Evolutionary conservation across 2,888 invertebrate species (phyloP).

Genomic region (Torymus texanus): DNA sequence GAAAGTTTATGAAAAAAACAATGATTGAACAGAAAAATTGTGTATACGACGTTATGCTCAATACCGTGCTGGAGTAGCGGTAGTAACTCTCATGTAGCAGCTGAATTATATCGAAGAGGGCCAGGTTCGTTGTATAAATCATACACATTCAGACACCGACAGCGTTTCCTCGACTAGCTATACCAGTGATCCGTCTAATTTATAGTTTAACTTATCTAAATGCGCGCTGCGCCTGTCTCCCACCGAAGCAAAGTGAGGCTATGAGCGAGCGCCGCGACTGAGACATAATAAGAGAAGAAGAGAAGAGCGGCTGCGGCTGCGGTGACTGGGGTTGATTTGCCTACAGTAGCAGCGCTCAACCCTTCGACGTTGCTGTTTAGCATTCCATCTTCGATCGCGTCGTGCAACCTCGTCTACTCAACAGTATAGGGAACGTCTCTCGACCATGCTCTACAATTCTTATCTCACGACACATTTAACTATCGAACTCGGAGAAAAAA

Average conservation of each 20-base stretch:
- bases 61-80: neutral
- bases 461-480: slow-evolving; percentile 1
- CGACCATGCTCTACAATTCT: slow-evolving; percentile 36
- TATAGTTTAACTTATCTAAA: slow-evolving; percentile 75
- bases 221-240: slow-evolving; percentile 68
- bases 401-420: slow-evolving; percentile 64
- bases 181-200: slow-evolving; percentile 74
- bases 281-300: slow-evolving; percentile 54
- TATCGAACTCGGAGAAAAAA: slow-evolving; percentile 16
- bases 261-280: neutral
- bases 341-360: slow-evolving; percentile 66
- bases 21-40: slow-evolving; percentile 21
- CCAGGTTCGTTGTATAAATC: slow-evolving; percentile 70
- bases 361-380: slow-evolving; percentile 71
- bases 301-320: slow-evolving; percentile 30
- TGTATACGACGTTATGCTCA: slow-evolving; percentile 18
- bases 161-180: slow-evolving; percentile 71
- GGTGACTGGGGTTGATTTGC: slow-evolving; percentile 48
- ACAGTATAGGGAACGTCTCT: slow-evolving; percentile 54
- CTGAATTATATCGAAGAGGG: slow-evolving; percentile 68
- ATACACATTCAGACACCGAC: slow-evolving; percentile 72
- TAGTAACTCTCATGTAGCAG: slow-evolving; percentile 37
- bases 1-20: too few relatives aligned
- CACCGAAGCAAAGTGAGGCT: slow-evolving; percentile 57
- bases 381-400: slow-evolving; percentile 74